Evolutionary conservation across 2,113 vertebrate species (phyloP), one percentile per base, ranked within the genome.

Genomic region (Meleagris gallopavo): DNA sequence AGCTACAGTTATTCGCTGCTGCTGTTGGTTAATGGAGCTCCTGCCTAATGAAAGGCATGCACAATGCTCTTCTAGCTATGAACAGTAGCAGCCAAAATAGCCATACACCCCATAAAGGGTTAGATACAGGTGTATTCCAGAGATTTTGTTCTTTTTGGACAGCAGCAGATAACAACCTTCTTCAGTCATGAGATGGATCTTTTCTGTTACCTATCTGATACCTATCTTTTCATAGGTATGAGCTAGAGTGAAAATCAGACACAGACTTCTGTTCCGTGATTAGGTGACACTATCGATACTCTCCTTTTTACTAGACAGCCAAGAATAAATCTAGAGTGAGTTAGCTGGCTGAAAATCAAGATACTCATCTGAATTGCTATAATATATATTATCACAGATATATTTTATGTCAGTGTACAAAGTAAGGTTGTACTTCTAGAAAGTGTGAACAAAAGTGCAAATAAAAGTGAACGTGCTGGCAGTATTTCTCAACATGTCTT

Each of bases 401-500:
- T 4, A 40, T 41, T n/a, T 85, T 87, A 72, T 62, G 16, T 50
- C 18, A 90, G 32, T 67, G 2, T 48, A 46, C 8, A 62, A 32
- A 46, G 17, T 46, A 77, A 12, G 29, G 22, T 78, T 76, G 5
- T 9, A 75, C 80, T 86, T 60, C 22, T 36, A 66, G 45, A 60
- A 87, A 38, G 8, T 27, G 9, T 86, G 92, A 94, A 70, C 34
- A 87, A 75, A 78, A 57, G 85, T 52, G 88, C 20, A 20, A 83
- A 34, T 70, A 86, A 91, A 75, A 67, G 41, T 2, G 0, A 14
- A 88, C 91, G 16, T 62, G 30, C 50, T 74, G 22, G 17, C 71
- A 92, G 38, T 45, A 74, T 89, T 58, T 78, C 67, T 89, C 60
- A 89, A 24, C 38, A 74, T 89, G 48, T 79, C 67, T 80, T 86